Evolutionary conservation across 2,113 vertebrate genomes (phyloP), one percentile per base, ranked within the genome.

Genomic region (Halichoeres trimaculatus): DNA sequence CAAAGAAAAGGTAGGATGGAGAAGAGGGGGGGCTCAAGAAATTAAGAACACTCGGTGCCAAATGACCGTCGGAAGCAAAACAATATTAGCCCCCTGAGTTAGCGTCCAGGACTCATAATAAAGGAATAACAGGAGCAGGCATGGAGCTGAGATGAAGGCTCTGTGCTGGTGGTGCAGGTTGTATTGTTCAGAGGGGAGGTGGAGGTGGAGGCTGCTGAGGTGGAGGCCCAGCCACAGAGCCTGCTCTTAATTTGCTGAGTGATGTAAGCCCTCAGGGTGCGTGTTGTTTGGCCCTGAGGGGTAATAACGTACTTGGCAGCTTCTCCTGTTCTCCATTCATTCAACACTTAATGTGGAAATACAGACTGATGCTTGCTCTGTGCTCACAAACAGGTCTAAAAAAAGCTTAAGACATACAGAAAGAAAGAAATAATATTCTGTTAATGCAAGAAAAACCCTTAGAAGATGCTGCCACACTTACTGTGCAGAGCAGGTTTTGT

Each of bases 1-100:
- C 88, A 91, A 90, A 92, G 90, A 79, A 93, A 93, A 94, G 88
- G 90, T 93, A 88, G 71, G 83, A 80, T 71, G 81, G 77, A 70
- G 65, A 70, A 70, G 65, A 70, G 73, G 69, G 69, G 76, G 87
- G 90, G 86, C 41, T 63, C 64, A 20, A 83, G 89, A 92, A 92
- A 92, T 93, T 90, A 93, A 93, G 87, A 92, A 85, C 87, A 82
- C 85, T 92, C 89, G 55, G 90, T 93, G 94, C 94, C 93, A 95
- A 93, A 92, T 91, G 91, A 91, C 92, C 73, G 92, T 91, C 91
- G 90, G 93, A 93, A 91, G 91, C 90, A 92, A 90, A 93, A 90
- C 86, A 94, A 92, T 92, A 93, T 93, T 85, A 92, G 89, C 89
- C 91, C 92, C 92, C 89, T 61, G 89, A 93, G 88, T 91, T 64